phyloP scores from a whole-genome alignment of 2,113 vertebrate species.

The Empidonax traillii region DNA sequence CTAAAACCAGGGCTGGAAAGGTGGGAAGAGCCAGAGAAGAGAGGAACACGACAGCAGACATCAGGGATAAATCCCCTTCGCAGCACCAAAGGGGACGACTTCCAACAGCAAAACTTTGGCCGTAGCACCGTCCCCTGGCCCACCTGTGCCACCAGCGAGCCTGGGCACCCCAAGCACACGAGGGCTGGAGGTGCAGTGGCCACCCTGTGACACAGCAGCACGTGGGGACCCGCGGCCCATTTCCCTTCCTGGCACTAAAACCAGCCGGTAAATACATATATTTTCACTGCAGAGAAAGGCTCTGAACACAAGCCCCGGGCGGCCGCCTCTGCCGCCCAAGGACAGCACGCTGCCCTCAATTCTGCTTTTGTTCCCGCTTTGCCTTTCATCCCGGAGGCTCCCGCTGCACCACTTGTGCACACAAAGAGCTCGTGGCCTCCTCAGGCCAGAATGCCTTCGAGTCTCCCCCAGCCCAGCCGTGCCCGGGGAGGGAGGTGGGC shows the following conservation, averaged over 20 bases:
- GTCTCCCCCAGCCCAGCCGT: accelerated
- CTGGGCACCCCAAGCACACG: accelerated
- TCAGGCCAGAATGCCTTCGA: not conserved
- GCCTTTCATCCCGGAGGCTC: not conserved
- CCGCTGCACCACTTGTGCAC: not conserved
- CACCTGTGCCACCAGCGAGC: accelerated
- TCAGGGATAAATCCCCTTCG: not conserved
- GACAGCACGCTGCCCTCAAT: not conserved
- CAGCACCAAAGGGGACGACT: not conserved
- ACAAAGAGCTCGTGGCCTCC: not conserved
- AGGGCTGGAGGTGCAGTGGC: not conserved
- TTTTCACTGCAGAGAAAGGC: not conserved
- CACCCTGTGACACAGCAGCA: accelerated
- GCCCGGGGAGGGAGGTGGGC: not conserved
- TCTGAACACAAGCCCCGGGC: not conserved
- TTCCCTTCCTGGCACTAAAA: not conserved
- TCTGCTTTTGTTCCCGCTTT: not conserved
- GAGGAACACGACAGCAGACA: not conserved
- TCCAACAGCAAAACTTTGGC: not conserved
- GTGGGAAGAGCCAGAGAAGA: accelerated
- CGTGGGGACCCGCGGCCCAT: not conserved
- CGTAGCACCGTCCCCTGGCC: accelerated
- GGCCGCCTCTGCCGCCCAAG: not conserved
- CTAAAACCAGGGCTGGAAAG: not conserved
- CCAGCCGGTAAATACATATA: accelerated